These are phyloP conservation scores for Tenthredo distinguenda DNA, from an alignment of 2,888 invertebrate species.

Conservation along the genomic window DNA sequence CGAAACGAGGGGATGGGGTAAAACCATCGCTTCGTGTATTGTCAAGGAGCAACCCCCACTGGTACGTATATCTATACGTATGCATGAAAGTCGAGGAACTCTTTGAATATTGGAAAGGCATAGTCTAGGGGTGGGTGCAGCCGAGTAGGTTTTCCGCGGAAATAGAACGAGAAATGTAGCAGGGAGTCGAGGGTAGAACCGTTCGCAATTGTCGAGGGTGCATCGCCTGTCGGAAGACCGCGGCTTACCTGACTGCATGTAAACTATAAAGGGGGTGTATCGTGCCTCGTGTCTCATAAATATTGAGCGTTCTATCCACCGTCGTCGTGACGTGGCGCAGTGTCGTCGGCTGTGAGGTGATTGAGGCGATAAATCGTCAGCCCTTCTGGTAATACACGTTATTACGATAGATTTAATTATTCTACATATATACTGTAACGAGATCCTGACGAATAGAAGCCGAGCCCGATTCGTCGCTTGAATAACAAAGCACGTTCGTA, in stretches of 20 bases:
- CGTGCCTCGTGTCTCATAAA: conserved; percentile 23
- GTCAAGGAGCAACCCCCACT: background rate
- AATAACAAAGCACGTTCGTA: background rate
- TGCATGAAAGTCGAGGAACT: background rate
- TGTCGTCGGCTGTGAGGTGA: background rate
- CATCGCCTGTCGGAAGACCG: background rate
- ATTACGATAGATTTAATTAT: background rate
- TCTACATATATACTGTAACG: background rate
- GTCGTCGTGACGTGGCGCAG: background rate
- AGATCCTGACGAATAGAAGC: background rate
- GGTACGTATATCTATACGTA: background rate
- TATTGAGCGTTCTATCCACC: background rate
- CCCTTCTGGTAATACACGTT: background rate
- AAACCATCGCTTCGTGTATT: background rate
- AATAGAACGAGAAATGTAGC: background rate
- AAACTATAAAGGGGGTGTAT: background rate
- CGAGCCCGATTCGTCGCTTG: background rate
- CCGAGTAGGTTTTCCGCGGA: background rate
- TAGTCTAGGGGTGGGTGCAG: background rate
- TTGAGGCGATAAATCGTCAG: conserved; percentile 14
- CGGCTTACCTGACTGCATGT: background rate
- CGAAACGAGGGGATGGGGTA: background rate
- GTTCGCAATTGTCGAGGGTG: conserved; percentile 4
- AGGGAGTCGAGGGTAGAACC: background rate
- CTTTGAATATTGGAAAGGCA: conserved; percentile 18